These are phyloP conservation scores for Bettongia penicillata DNA, from an alignment of 2,113 vertebrate genomes.

Conservation along the genomic window DNA sequence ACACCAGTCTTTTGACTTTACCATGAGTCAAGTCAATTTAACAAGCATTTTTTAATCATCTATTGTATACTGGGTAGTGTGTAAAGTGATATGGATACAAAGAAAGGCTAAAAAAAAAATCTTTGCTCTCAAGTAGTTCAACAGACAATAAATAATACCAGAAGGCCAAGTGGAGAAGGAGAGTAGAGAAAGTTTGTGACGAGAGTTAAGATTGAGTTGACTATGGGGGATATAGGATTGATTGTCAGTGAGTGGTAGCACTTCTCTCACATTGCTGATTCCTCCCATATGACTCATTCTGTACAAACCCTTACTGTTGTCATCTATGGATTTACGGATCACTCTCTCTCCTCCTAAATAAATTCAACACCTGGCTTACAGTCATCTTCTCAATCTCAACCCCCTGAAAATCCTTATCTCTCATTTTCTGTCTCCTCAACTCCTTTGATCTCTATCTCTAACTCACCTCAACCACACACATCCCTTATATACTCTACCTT, in stretches of 20 bases:
- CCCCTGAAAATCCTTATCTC: background rate
- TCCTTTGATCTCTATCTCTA: background rate
- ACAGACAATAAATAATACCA: background rate
- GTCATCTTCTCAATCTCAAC: background rate
- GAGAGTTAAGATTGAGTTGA: no score
- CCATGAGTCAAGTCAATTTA: no score
- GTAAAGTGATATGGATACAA: background rate
- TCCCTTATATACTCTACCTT: background rate
- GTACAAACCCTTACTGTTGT: background rate
- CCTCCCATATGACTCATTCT: background rate
- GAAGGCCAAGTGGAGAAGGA: background rate
- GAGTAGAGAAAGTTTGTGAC: no score
- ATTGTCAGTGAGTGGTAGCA: background rate
- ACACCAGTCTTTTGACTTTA: no score
- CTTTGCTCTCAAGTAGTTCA: background rate
- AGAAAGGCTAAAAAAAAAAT: background rate
- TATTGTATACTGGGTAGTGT: background rate
- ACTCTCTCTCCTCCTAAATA: background rate
- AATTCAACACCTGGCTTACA: background rate
- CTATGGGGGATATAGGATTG: background rate
- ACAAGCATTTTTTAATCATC: no score
- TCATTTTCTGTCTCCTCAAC: background rate
- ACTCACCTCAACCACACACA: background rate
- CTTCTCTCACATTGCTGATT: no score
- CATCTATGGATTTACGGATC: background rate